These are phyloP conservation scores for Hirtodrosophila cameraria DNA, from an alignment of 2,888 invertebrate species.

Conservation along the genomic window DNA sequence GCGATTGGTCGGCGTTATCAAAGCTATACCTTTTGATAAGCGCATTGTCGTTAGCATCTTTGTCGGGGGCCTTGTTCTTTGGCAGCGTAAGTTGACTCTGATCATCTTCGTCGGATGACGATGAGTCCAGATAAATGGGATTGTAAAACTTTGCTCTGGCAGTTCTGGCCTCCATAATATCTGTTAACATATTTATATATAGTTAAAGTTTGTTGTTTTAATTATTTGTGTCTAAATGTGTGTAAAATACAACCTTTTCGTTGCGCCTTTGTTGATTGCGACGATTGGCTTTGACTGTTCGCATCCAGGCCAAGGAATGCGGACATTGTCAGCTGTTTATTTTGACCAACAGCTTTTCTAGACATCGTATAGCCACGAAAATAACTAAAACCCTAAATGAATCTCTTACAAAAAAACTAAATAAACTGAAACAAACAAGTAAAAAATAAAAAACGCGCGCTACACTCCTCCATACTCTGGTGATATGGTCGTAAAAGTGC, in stretches of 20 bases:
- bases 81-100: background rate
- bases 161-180: constrained; percentile 22
- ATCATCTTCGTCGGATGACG: constrained; percentile 74
- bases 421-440: constrained; percentile 23
- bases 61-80: constrained; percentile 19
- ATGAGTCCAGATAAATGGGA: constrained; percentile 81
- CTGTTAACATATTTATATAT: constrained; percentile 18
- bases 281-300: constrained; percentile 38
- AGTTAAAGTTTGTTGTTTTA: background rate
- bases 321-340: constrained; percentile 72
- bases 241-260: constrained; percentile 19
- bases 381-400: background rate
- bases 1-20: constrained; percentile 64
- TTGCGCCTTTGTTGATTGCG: constrained; percentile 11
- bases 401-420: constrained; percentile 8
- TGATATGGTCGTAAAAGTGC: constrained; percentile 4
- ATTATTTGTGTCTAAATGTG: too few species aligned
- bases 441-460: constrained; percentile 42
- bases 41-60: constrained; percentile 38
- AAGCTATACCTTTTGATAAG: constrained; percentile 67
- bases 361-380: constrained; percentile 23
- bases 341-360: constrained; percentile 28
- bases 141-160: constrained; percentile 59
- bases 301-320: constrained; percentile 68
- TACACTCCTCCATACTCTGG: background rate